These are phyloP conservation scores for Zaprionus camerounensis DNA, from an alignment of 1,140 invertebrate species.

Conservation along the genomic window DNA sequence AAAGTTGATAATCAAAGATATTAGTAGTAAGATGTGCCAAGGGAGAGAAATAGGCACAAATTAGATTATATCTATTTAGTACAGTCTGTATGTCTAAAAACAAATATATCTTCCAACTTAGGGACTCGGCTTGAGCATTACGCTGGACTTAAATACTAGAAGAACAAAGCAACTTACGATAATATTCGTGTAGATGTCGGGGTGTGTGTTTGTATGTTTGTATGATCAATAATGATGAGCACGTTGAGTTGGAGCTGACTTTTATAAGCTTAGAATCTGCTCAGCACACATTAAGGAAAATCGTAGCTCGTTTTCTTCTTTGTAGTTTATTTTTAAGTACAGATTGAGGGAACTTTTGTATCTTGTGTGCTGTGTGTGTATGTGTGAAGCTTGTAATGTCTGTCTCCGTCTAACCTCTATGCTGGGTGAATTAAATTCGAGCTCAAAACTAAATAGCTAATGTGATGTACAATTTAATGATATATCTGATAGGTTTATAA, in stretches of 20 bases:
- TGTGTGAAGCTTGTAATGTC: slow-evolving; percentile 38
- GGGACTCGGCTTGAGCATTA: slow-evolving; percentile 34
- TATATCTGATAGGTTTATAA: slow-evolving; percentile 19
- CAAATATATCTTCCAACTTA: slow-evolving; percentile 2
- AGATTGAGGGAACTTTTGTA: slow-evolving; percentile 11
- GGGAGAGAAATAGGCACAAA: slow-evolving; percentile 5
- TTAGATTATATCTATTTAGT: slow-evolving; percentile 29
- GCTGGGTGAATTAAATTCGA: slow-evolving; percentile 79
- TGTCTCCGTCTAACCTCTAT: slow-evolving; percentile 54
- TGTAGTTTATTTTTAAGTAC: slow-evolving; percentile 58
- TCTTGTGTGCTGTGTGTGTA: slow-evolving; percentile 31
- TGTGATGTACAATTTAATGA: slow-evolving; percentile 24
- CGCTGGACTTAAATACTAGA: slow-evolving; percentile 25
- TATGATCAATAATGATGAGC: background rate
- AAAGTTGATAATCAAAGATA: slow-evolving; percentile 8
- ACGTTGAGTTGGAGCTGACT: background rate
- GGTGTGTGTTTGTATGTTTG: slow-evolving; percentile 7
- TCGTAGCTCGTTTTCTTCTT: slow-evolving; percentile 13
- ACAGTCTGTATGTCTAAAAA: slow-evolving; percentile 11
- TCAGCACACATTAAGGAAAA: slow-evolving; percentile 32
- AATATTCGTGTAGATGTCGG: background rate
- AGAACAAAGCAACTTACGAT: slow-evolving; percentile 29
- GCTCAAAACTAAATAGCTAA: slow-evolving; percentile 54
- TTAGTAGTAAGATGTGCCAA: slow-evolving; percentile 22
- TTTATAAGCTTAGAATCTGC: background rate